Base-by-base conservation (phyloP, 2,113 vertebrate genomes). In the Paedocypris sp. region DNA sequence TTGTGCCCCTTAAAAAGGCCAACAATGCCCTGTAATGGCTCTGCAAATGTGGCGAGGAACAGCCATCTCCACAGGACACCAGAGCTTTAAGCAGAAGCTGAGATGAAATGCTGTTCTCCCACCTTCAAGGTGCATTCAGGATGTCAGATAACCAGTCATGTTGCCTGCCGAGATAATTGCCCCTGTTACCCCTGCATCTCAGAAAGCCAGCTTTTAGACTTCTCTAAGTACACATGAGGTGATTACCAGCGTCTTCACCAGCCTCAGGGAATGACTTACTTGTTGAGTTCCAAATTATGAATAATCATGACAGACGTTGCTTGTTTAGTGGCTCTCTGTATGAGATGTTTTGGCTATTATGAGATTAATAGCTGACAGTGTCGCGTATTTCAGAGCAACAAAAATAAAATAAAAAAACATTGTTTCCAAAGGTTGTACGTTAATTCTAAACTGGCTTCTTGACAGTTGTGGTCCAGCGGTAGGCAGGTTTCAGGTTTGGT, bases 141-240 rank as follows among this genome's bases (percentile, higher is more conserved):
- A 57, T 9, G 43, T 56, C 62, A 58, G 64, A 69, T 65, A 60
- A 69, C 19, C 25, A 62, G 63, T 20, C 58, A 38, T 23, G 38
- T 57, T 7, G 39, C 68, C 68, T 45, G 68, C 68, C 66, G 68
- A n/a, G 68, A 70, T 66, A 51, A 70, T 70, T 66, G 46, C 50
- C 29, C 56, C 54, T 6, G 62, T 66, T 70, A 66, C 23, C 46
- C 43, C 51, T 39, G 43, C 36, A 58, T 38, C 58, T 51, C 33
- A 31, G 26, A 39, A 31, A 16, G 47, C 22, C 18, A 23, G 63
- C 63, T 66, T 36, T 66, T 20, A 66, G 51, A 62, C 45, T 48
- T 70, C 45, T 49, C 15, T n/a, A 57, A 62, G 43, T 58, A 46
- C 11, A 38, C n/a, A 22, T 9, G 20, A 49, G 18, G 50, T 66